A percentile compares a stretch with the other conserved stretches of the same genome.
Conservation (phyloP, 2,888 invertebrate species). For the Pyrgus malvae region DNA sequence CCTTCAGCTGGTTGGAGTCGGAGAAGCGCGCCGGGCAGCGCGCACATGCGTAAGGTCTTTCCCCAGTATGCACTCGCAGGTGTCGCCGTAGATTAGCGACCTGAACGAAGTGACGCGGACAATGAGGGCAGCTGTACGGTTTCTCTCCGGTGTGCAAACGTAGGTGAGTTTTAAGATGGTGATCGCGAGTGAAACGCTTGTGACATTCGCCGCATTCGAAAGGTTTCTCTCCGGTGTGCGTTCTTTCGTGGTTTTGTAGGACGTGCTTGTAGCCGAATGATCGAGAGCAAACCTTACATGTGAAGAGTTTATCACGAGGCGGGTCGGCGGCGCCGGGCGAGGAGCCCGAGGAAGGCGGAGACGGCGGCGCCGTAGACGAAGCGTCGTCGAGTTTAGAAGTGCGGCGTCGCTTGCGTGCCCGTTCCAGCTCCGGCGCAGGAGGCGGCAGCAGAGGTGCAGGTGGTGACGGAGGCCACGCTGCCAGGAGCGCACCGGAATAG, state of each 20-base stretch:
- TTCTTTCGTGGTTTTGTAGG: conserved; percentile 95
- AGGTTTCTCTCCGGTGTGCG: conserved; percentile 97
- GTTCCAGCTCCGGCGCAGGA: conserved; percentile 68
- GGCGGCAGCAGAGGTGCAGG: conserved; percentile 80
- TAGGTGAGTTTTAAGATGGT: conserved; percentile 96
- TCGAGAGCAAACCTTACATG: conserved; percentile 92
- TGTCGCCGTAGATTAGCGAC: conserved; percentile 95
- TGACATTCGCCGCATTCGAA: conserved; percentile 96
- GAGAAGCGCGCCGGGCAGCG: conserved; percentile 93
- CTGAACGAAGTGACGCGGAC: conserved; percentile 96
- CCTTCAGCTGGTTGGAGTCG: conserved; percentile 95
- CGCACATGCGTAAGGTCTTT: conserved; percentile 93
- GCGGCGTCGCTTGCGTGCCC: conserved; percentile 72
- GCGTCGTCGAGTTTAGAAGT: conserved; percentile 72
- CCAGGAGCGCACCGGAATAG: conserved; percentile 83
- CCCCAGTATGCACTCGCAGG: conserved; percentile 94
- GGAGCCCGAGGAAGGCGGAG: conserved; percentile 75
- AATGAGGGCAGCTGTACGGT: conserved; percentile 95
- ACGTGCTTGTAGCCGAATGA: conserved; percentile 97
- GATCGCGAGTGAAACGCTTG: conserved; percentile 95
- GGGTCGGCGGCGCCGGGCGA: conserved; percentile 75
- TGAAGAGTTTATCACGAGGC: conserved; percentile 91
- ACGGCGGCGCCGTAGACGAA: conserved; percentile 56
- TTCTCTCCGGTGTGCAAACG: conserved; percentile 96
- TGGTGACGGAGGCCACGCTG: conserved; percentile 80